Conservation (phyloP, 2,113 vertebrate species). For the Glaucidium brasilianum region DNA sequence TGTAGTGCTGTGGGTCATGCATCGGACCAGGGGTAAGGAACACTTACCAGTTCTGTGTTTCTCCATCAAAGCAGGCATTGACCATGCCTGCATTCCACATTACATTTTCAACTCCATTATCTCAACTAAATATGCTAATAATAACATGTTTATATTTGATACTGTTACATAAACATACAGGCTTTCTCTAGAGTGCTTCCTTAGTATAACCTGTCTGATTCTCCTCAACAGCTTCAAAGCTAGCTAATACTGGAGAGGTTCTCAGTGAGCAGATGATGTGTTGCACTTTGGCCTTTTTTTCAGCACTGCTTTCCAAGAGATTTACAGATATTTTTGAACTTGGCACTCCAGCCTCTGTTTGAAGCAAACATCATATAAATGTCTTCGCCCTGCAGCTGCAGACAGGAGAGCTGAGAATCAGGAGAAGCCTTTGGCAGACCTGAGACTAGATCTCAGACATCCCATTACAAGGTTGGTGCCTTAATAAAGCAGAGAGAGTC, state of each 20-base stretch:
- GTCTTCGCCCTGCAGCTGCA: neutral
- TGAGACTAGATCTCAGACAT: neutral
- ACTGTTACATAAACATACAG: neutral
- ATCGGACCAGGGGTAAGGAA: no score
- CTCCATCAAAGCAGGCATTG: neutral
- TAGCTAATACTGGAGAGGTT: neutral
- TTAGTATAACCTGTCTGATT: neutral
- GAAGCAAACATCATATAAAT: neutral
- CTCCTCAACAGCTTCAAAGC: neutral
- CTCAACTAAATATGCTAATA: neutral
- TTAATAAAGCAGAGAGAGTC: neutral
- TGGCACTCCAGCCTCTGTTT: rapidly evolving
- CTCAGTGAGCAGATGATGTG: neutral
- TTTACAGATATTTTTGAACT: neutral
- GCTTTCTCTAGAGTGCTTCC: neutral
- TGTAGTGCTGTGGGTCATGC: no score
- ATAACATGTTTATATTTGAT: neutral
- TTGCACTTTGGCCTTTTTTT: neutral
- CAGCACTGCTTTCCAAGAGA: neutral
- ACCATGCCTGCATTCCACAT: neutral
- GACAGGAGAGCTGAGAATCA: neutral
- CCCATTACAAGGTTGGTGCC: neutral
- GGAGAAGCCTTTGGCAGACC: neutral
- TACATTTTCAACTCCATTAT: neutral
- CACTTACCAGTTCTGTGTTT: neutral